Conservation (phyloP, 2,113 vertebrate species). For the Gobiocypris rarus region DNA sequence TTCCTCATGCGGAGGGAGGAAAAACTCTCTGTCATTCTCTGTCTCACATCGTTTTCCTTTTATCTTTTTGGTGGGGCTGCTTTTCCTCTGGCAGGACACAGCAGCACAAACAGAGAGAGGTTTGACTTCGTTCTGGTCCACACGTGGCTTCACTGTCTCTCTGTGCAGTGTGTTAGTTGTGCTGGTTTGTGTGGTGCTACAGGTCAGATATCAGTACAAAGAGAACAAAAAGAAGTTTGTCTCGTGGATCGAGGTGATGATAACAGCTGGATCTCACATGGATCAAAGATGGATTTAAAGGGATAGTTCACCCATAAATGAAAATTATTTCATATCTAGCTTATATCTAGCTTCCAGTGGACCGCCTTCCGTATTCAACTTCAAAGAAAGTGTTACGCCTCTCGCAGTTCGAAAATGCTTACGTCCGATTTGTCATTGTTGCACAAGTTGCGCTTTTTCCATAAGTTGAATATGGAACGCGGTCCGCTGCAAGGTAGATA, state of each 20-base stretch:
- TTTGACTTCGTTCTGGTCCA: neutral
- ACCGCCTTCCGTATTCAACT: too few species aligned
- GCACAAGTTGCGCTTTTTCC: too few species aligned
- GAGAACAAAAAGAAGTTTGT: constrained; percentile 1
- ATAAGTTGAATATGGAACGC: too few species aligned
- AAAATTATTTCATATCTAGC: too few species aligned
- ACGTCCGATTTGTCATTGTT: too few species aligned
- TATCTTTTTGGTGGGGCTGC: constrained; percentile 27
- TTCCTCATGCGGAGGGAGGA: constrained; percentile 18
- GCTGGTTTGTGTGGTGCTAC: constrained; percentile 3
- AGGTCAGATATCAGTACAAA: constrained; percentile 22
- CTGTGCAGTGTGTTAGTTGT: constrained; percentile 4
- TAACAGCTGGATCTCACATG: constrained; percentile 1
- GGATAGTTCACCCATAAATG: too few species aligned
- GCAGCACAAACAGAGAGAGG: neutral
- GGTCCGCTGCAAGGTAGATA: too few species aligned
- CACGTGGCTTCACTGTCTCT: neutral
- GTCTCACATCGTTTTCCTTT: neutral
- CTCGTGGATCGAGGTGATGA: neutral
- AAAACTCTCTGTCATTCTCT: neutral
- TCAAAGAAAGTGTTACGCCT: too few species aligned
- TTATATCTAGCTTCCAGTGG: too few species aligned
- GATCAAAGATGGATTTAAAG: neutral
- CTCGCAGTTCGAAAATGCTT: too few species aligned
- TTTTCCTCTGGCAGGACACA: constrained; percentile 25